Percentiles rank a stretch among this genome's conserved stretches.
Evolutionary conservation across 2,797 vertebrate species (phyloP).

Genomic region (Orestias chungarensis): DNA sequence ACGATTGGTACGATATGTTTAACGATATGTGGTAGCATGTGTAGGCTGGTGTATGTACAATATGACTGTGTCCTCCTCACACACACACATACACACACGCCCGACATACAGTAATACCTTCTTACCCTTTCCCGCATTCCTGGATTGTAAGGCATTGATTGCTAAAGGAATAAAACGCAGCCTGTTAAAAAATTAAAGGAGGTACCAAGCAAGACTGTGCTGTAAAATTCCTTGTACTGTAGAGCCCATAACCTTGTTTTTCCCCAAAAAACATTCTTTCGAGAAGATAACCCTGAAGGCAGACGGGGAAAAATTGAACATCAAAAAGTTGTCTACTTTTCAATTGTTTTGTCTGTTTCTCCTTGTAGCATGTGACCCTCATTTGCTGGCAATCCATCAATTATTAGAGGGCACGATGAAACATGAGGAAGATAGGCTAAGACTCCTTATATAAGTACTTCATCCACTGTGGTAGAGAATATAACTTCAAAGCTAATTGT

Average conservation of each 20-base stretch:
- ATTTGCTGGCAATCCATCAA: slow-evolving; percentile 32
- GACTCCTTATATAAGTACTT: slow-evolving; percentile 60
- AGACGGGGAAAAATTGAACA: slow-evolving; percentile 19
- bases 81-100: neutral
- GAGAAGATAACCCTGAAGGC: slow-evolving; percentile 28
- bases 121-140: neutral
- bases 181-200: slow-evolving; percentile 5
- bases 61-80: neutral
- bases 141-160: slow-evolving; percentile 1
- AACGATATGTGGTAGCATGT: neutral
- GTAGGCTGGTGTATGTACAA: neutral
- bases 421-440: slow-evolving; percentile 58
- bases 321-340: slow-evolving; percentile 38
- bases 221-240: slow-evolving; percentile 22
- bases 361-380: slow-evolving; percentile 23
- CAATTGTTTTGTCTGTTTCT: slow-evolving; percentile 21
- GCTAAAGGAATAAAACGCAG: slow-evolving; percentile 1
- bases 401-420: slow-evolving; percentile 40
- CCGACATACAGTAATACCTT: neutral
- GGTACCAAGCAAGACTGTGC: slow-evolving; percentile 1
- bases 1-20: too few species aligned
- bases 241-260: slow-evolving; percentile 40
- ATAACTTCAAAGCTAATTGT: slow-evolving; percentile 74
- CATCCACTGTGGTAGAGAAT: slow-evolving; percentile 64
- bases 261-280: slow-evolving; percentile 30